Base-by-base conservation (phyloP, 2,113 vertebrate species). In the Dinomys branickii region DNA sequence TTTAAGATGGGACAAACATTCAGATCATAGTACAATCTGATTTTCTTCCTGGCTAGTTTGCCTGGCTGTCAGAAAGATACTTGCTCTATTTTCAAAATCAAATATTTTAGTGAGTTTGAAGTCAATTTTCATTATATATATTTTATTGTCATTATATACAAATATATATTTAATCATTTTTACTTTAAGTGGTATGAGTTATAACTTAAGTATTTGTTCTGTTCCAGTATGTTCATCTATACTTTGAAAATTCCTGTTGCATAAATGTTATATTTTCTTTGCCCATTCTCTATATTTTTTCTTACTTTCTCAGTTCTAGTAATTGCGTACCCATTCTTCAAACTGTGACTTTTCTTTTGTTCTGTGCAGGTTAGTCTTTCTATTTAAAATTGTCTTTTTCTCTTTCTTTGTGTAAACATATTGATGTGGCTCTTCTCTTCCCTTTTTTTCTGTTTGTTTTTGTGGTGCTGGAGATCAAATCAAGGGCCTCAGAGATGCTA, bases 71-170 rank as follows among this genome's bases (percentile, higher is more conserved):
- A 95, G 22, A 65, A 94, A 83, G 10, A 56, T n/a, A 58, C 7
- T 65, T 83, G 19, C 65, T 95, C 50, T 85, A 61, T 81, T 82
- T 92, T 96, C 77, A 84, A 83, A 56, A 75, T 80, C 59, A 87
- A 91, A 83, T 71, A 59, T 33, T 52, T 6, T 56, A 73, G 95
- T n/a, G 52, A 17, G 7, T 54, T 44, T 86, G 59, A 30, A 59
- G 44, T 90, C 52, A 44, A 7, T 85, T 92, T 95, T 78, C n/a
- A 78, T 91, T 59, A 61, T 80, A 63, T n/a, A n/a, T 69, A 38
- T 50, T 50, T 50, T n/a, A n/a, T 50, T 50, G 9, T 50, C 9
- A 9, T 50, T 9, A 50, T 50, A 67, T 6, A 67, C 17, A 67
- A 5, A 67, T 44, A 28, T 44, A 73, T 73, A 73, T 73, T 3